Evolutionary conservation across 1,140 invertebrate species (phyloP), one percentile per base, ranked within the genome.

Genomic region (Drosophila lacertosa): DNA sequence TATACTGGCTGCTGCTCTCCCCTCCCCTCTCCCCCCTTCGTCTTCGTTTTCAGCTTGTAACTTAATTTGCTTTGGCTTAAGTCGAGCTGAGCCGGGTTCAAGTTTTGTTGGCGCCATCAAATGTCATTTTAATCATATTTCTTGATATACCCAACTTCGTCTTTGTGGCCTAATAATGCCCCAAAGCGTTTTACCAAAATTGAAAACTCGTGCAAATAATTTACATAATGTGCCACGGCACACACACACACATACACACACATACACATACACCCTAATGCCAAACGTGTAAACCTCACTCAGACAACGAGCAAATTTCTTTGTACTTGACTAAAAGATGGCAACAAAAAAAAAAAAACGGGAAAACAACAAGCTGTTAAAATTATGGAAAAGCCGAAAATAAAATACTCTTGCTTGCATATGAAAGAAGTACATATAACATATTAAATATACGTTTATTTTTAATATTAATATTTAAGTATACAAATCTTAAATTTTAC

Each of bases 121-220:
- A 84, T 84, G 71, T 72, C 69, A 81, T 69, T 86, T 86, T 86
- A 81, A 86, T 84, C 81, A 84, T 86, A 73, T 70, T 81, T 57
- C 68, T 63, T 37, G 65, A 50, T 45, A 66, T 35, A 26, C 53
- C 68, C 69, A 53, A 55, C 37, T 54, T 60, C 37, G 24, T 32
- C 48, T 74, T 66, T 74, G 53, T 54, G 57, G 55, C 74, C 66
- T 82, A 74, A 82, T 82, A 77, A 82, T 74, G 50, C 65, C 73
- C 81, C 54, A 86, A 77, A 86, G 79, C 80, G 64, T 83, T 83
- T 84, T 72, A 68, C 75, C 77, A 86, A 84, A 81, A 84, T 84
- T 84, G 81, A 84, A 84, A 84, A 81, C 80, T 84, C 81, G 73
- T 81, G 81, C 82, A 84, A 86, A 86, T 86, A 77, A 84, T 84